Percentiles rank a stretch among this genome's conserved stretches.
phyloP scores from a whole-genome alignment of 2,797 vertebrate genomes.

The Philypnodon macrostomus region DNA sequence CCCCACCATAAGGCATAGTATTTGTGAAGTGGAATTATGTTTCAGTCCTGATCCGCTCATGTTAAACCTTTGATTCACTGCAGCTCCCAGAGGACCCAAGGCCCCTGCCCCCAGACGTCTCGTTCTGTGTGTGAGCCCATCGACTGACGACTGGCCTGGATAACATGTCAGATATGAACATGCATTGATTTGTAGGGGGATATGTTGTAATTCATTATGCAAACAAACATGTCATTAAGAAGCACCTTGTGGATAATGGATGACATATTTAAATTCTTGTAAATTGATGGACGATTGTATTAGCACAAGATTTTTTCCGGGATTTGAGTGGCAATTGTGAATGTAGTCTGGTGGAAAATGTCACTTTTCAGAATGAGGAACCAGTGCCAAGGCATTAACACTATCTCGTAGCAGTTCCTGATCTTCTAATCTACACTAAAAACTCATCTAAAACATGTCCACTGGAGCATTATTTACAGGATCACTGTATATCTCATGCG shows the following conservation, averaged over 20 bases:
- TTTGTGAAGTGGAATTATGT: slow-evolving; percentile 13
- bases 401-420: no score
- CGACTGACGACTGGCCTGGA: slow-evolving; percentile 30
- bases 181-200: slow-evolving; percentile 31
- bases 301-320: no score
- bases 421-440: no score
- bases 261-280: no score
- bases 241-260: background rate
- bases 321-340: no score
- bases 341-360: no score
- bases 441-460: no score
- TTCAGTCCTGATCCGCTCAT: slow-evolving; percentile 25
- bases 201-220: slow-evolving; percentile 19
- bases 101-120: background rate
- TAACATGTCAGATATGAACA: slow-evolving; percentile 33
- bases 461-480: no score
- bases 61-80: slow-evolving; percentile 34
- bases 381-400: no score
- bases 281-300: no score
- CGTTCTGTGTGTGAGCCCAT: slow-evolving; percentile 15
- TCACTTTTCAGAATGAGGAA: no score
- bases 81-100: slow-evolving; percentile 13
- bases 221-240: slow-evolving; percentile 15
- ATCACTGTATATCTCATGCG: no score
- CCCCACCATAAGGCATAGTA: background rate